phyloP scores from a whole-genome alignment of 1,140 invertebrate species.

The Dysdera silvatica region DNA sequence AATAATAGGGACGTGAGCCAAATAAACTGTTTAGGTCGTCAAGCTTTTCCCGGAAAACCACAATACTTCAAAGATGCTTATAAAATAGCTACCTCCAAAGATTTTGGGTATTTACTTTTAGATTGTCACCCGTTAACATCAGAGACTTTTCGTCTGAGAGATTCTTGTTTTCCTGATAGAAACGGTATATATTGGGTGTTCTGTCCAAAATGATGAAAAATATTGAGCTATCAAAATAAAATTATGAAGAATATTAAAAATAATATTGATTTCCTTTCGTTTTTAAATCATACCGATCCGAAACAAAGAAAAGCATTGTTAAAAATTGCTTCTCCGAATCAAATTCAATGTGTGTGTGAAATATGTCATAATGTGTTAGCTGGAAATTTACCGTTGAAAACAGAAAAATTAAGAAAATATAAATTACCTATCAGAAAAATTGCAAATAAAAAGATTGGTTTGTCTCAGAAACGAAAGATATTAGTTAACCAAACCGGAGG shows the following conservation, averaged over 20 bases:
- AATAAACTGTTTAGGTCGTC: slow-evolving; percentile 7
- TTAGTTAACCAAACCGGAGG: neutral
- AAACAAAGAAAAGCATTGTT: neutral
- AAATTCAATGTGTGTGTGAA: neutral
- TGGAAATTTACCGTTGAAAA: neutral
- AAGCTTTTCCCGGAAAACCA: neutral
- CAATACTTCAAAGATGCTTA: slow-evolving; percentile 2
- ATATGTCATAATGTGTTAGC: slow-evolving; percentile 17
- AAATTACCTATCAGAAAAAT: neutral
- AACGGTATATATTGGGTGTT: slow-evolving; percentile 6
- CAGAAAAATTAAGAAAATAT: slow-evolving; percentile 15
- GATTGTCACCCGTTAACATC: neutral
- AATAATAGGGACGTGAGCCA: slow-evolving; percentile 9
- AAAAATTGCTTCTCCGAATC: neutral
- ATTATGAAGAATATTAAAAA: neutral
- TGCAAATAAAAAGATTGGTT: neutral
- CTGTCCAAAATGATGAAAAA: slow-evolving; percentile 1
- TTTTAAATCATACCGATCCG: neutral
- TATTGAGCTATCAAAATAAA: too few relatives aligned
- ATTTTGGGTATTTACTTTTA: slow-evolving; percentile 19
- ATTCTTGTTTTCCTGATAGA: slow-evolving; percentile 6
- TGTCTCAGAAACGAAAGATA: neutral
- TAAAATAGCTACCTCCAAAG: slow-evolving; percentile 2
- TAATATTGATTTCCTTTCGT: neutral
- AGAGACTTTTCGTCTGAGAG: neutral